Evolutionary conservation across 2,113 vertebrate genomes (phyloP).

Genomic region (Serinus canaria): DNA sequence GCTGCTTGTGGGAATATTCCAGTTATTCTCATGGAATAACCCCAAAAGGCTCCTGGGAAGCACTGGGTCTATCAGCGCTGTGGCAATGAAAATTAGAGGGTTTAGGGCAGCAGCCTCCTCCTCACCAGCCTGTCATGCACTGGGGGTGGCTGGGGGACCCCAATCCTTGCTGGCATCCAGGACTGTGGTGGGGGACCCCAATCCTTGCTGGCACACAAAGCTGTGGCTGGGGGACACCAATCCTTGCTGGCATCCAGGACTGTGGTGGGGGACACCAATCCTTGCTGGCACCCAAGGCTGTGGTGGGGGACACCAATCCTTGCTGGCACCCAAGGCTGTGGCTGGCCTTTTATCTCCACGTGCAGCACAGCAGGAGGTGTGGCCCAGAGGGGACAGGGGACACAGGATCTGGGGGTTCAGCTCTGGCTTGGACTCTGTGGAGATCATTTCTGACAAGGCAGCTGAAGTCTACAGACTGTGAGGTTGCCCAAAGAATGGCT

Average conservation of each 20-base stretch:
- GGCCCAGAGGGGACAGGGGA: not conserved
- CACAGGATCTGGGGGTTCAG: not conserved
- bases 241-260: not conserved
- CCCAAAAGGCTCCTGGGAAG: not conserved
- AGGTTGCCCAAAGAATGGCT: not conserved
- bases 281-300: too few species aligned
- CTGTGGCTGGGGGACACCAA: not conserved
- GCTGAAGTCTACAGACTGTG: not conserved
- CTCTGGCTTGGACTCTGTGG: not conserved
- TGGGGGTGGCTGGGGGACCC: not conserved
- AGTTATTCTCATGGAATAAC: not conserved
- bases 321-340: not conserved
- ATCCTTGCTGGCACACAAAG: too few species aligned
- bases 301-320: not conserved
- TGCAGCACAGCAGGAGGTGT: rapidly evolving
- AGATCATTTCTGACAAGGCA: not conserved
- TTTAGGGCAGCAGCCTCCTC: not conserved
- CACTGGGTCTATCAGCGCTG: not conserved
- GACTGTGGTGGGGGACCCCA: too few species aligned
- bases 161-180: not conserved
- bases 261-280: too few species aligned
- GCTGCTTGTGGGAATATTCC: not conserved
- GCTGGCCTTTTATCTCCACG: not conserved
- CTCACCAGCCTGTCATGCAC: not conserved
- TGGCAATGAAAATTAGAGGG: not conserved